Base-by-base conservation (phyloP, 2,797 vertebrate species). In the Phataginus tetradactyla region DNA sequence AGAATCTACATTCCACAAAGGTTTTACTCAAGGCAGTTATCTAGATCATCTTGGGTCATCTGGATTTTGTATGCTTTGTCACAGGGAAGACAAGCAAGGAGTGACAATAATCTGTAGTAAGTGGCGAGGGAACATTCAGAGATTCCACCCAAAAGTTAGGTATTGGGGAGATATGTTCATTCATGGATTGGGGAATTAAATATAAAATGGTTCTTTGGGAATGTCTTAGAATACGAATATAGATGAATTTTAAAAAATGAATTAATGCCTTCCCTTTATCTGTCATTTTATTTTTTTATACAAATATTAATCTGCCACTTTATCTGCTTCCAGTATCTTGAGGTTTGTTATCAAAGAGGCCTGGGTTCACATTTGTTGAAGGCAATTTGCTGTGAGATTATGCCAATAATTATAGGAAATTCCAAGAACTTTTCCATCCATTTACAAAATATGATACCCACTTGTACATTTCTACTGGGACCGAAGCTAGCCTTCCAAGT, bases 251-350 rank as follows among this genome's bases (percentile, higher is more conserved):
- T 61, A 45, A 32, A 37, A 84, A 84, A 57, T 45, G 34, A 84
- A 64, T 53, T 71, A 96, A 93, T 55, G 21, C 29, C 14, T 53
- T 27, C 29, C 69, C 91, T 85, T 93, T 86, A 84, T 32, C n/a
- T 71, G 61, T 4, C 49, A 14, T 83, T 93, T 85, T 63, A 42
- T 71, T 42, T 86, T 45, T 86, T 71, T 59, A 57, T 27, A n/a
- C 69, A 80, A 45, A 27, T 69, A 59, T 59, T 34, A 80, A 69
- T 11, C 63, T 79, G 17, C 37, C 74, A 83, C 72, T 72, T 72
- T 72, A 29, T 51, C 89, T 32, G n/a, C 29, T 27, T 92, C 57
- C 69, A 66, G 42, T 14, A 4, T 53, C 27, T 64, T 71, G 32
- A 86, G 39, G 18, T 91, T 84, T 71, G 51, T 81, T 74, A n/a